Conservation (phyloP, 1,140 invertebrate genomes). For the Steinernema feltiae region DNA sequence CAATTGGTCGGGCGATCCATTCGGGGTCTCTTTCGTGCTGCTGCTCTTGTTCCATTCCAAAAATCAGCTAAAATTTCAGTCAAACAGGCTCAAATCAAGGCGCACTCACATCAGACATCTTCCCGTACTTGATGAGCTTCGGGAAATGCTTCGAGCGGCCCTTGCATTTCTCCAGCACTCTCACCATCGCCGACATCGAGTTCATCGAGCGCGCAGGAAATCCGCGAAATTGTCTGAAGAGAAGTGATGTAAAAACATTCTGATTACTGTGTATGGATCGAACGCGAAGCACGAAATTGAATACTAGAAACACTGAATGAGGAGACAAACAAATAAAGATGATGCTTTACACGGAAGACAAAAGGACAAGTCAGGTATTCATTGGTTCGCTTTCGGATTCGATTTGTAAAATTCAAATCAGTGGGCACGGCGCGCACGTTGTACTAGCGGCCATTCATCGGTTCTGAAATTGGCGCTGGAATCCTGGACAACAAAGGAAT, state of each 20-base stretch:
- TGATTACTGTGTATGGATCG: neutral
- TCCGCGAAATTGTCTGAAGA: neutral
- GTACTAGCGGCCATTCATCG: too few species aligned
- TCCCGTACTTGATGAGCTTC: slow-evolving; percentile 31
- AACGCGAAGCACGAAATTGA: too few species aligned
- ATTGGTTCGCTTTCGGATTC: too few species aligned
- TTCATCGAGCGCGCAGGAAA: slow-evolving; percentile 21
- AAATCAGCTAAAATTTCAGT: slow-evolving; percentile 28
- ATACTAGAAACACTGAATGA: too few species aligned
- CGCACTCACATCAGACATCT: slow-evolving; percentile 17
- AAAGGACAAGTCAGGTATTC: too few species aligned
- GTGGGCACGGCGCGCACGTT: too few species aligned
- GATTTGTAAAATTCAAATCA: too few species aligned
- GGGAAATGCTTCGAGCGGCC: slow-evolving; percentile 37
- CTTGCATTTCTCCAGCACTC: slow-evolving; percentile 18
- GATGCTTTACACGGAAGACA: too few species aligned
- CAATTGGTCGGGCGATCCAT: slow-evolving; percentile 18
- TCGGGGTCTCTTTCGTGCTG: slow-evolving; percentile 34
- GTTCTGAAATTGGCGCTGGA: too few species aligned
- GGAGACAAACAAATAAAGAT: too few species aligned
- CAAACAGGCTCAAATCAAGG: neutral
- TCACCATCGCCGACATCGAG: slow-evolving; percentile 27
- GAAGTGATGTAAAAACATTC: neutral
- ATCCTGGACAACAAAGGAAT: too few species aligned
- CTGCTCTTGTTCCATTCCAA: slow-evolving; percentile 26